Evolutionary conservation across 2,797 vertebrate species (phyloP).

Genomic region (Galago senegalensis): DNA sequence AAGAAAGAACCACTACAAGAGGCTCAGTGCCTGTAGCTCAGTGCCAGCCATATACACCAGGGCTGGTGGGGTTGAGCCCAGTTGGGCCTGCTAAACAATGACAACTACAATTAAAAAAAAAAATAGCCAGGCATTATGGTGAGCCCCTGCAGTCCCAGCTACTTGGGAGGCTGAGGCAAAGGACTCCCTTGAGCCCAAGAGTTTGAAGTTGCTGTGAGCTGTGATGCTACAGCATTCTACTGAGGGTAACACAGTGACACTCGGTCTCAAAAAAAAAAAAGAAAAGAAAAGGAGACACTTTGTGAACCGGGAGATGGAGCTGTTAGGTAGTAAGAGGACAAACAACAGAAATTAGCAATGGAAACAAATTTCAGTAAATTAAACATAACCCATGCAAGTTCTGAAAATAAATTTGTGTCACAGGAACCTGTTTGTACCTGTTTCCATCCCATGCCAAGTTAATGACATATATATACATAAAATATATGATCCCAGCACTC

Average conservation of each 20-base stretch:
- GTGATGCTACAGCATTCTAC: no score
- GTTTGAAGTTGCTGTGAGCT: no score
- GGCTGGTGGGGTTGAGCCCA: no score
- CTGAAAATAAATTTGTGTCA: conserved; percentile 31
- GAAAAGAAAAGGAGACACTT: neutral
- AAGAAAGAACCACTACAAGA: neutral
- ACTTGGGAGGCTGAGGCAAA: no score
- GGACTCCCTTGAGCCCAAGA: no score
- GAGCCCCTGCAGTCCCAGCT: no score
- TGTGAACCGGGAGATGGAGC: neutral
- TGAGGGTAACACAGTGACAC: no score
- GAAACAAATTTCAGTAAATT: conserved; percentile 22
- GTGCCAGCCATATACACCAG: no score
- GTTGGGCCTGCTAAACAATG: no score
- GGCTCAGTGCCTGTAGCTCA: no score
- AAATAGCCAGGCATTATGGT: no score
- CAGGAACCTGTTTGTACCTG: neutral
- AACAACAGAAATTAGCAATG: neutral
- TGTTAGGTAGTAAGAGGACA: neutral
- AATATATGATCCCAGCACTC: neutral
- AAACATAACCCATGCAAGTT: neutral
- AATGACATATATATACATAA: neutral
- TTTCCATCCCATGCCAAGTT: neutral
- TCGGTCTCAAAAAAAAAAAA: neutral
- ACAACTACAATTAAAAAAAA: no score